These are phyloP conservation scores for Ichneumon xanthorius DNA, from an alignment of 2,888 invertebrate genomes.

Conservation along the genomic window DNA sequence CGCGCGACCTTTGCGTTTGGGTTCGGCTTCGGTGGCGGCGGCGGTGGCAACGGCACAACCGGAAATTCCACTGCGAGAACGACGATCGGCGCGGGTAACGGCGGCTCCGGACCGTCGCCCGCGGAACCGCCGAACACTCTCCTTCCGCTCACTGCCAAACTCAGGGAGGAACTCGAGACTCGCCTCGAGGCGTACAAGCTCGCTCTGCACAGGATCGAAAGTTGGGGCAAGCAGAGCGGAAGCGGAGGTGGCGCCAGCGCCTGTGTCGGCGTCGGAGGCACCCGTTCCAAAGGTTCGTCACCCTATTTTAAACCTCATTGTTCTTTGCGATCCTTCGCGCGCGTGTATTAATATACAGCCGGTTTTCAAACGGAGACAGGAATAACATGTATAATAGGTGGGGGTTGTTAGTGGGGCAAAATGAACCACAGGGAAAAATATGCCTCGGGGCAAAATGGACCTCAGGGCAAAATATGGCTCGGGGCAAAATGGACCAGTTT, in stretches of 20 bases:
- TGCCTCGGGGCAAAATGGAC: no score
- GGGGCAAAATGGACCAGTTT: no score
- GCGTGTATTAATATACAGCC: no score
- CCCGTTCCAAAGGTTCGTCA: conserved; percentile 80
- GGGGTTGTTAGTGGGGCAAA: no score
- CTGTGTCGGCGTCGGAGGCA: conserved; percentile 77
- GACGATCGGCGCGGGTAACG: conserved; percentile 70
- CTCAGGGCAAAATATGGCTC: no score
- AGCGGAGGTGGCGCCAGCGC: conserved; percentile 56
- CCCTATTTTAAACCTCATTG: conserved; percentile 36
- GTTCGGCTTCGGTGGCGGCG: conserved; percentile 30
- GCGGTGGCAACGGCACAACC: not conserved
- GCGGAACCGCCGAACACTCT: conserved; percentile 80
- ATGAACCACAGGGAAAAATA: no score
- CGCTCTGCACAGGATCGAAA: conserved; percentile 94
- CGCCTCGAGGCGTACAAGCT: conserved; percentile 95
- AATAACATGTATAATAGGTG: no score
- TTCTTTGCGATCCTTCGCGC: not conserved
- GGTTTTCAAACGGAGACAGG: no score
- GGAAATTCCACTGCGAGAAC: conserved; percentile 2
- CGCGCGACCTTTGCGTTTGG: conserved; percentile 31
- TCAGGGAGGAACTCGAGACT: conserved; percentile 93
- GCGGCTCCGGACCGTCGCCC: conserved; percentile 20
- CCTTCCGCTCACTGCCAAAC: conserved; percentile 92
- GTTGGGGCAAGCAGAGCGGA: conserved; percentile 84